Percentiles rank a stretch among this genome's conserved stretches.
Conservation (phyloP, 2,797 vertebrate species). For the Labroides dimidiatus region DNA sequence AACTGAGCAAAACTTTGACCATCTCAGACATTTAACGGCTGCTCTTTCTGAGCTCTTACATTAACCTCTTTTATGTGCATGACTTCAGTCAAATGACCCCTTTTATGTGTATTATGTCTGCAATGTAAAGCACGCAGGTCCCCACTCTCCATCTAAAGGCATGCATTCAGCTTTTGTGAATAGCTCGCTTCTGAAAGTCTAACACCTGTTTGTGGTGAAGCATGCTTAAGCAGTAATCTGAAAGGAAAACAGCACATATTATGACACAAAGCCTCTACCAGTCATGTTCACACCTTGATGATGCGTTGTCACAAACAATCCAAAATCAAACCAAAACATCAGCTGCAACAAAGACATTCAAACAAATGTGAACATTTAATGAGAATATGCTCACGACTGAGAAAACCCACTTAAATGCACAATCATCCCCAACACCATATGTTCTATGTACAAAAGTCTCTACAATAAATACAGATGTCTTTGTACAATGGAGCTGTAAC, state of each 20-base stretch:
- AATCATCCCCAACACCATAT: constrained; percentile 3
- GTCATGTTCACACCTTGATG: constrained; percentile 19
- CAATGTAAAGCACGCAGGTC: neutral
- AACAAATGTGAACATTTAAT: constrained; percentile 22
- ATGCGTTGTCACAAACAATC: constrained; percentile 14
- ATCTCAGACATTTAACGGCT: neutral
- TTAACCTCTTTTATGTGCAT: neutral
- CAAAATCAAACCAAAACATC: constrained; percentile 8
- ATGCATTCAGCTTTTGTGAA: neutral
- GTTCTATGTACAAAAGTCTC: neutral
- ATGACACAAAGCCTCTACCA: constrained; percentile 7
- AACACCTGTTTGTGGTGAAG: constrained; percentile 14
- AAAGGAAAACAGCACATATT: neutral
- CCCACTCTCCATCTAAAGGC: neutral
- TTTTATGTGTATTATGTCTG: neutral
- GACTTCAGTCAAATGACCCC: neutral
- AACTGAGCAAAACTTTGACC: neutral
- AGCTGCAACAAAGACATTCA: neutral
- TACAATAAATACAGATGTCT: neutral
- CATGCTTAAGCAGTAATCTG: neutral
- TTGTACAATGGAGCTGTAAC: neutral
- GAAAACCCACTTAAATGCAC: constrained; percentile 8
- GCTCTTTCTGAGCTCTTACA: neutral
- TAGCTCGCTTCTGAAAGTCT: neutral
- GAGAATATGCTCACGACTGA: neutral